These are phyloP conservation scores for Atherinosoma microstoma DNA, from an alignment of 2,797 vertebrate genomes.

Conservation along the genomic window DNA sequence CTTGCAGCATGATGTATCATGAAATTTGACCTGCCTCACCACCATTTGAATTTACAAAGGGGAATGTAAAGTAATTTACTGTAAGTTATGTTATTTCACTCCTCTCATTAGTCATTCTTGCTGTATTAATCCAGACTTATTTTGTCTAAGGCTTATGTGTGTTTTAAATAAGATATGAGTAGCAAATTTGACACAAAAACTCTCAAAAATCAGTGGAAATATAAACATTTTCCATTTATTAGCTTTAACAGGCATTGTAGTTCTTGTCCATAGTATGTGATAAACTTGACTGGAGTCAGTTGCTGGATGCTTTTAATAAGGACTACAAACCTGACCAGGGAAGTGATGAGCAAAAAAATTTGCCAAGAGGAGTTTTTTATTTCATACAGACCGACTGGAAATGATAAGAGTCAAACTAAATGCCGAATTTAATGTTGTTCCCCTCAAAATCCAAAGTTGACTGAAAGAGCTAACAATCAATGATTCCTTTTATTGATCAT, in stretches of 20 bases:
- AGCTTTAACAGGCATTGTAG: slow-evolving; percentile 3
- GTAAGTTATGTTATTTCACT: slow-evolving; percentile 65
- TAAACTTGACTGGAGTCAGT: slow-evolving; percentile 2
- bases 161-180: slow-evolving; percentile 34
- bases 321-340: background rate
- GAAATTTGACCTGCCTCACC: slow-evolving; percentile 64
- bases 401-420: background rate
- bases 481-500: too few relatives aligned
- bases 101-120: slow-evolving; percentile 52
- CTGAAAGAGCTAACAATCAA: too few relatives aligned
- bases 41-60: slow-evolving; percentile 72
- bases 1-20: slow-evolving; percentile 64
- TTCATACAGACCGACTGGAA: too few relatives aligned
- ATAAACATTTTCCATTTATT: background rate
- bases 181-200: background rate
- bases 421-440: background rate
- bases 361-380: too few relatives aligned
- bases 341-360: background rate
- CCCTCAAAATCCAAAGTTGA: background rate
- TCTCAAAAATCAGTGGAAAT: slow-evolving; percentile 21
- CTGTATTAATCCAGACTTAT: slow-evolving; percentile 44
- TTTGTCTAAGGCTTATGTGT: slow-evolving; percentile 33
- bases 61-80: slow-evolving; percentile 66
- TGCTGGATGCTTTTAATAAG: slow-evolving; percentile 4
- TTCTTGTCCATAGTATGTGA: slow-evolving; percentile 7